These are phyloP conservation scores for Atherinomorus stipes DNA, from an alignment of 2,113 vertebrate species.

Conservation along the genomic window DNA sequence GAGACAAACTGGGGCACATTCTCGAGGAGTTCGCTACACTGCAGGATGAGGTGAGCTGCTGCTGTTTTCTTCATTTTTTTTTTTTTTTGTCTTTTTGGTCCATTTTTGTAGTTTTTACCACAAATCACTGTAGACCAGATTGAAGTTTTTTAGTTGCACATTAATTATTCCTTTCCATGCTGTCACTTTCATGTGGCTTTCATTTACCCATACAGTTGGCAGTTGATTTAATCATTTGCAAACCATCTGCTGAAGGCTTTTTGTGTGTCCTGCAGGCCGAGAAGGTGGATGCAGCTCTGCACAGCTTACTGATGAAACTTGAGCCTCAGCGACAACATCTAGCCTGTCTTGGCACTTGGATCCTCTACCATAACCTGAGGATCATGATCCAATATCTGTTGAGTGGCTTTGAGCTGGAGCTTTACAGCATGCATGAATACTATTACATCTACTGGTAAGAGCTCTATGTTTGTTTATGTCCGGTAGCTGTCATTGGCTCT, in stretches of 20 bases:
- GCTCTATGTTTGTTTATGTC: neutral
- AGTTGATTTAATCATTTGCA: neutral
- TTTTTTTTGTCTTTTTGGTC: neutral
- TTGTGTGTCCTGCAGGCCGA: slow-evolving; percentile 88
- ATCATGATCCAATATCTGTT: slow-evolving; percentile 99
- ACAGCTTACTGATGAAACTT: slow-evolving; percentile 95
- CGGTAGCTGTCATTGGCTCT: neutral
- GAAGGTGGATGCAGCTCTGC: slow-evolving; percentile 96
- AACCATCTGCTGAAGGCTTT: neutral
- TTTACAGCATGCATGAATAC: slow-evolving; percentile 99
- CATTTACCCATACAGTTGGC: neutral
- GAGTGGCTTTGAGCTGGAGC: slow-evolving; percentile 97
- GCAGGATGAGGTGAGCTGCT: slow-evolving; percentile 92
- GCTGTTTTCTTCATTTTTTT: neutral
- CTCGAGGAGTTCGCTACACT: slow-evolving; percentile 98
- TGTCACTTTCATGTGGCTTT: neutral
- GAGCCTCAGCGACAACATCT: slow-evolving; percentile 97
- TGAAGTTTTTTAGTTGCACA: neutral
- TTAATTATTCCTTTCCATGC: neutral
- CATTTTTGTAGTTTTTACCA: neutral
- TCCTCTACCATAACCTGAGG: slow-evolving; percentile 97
- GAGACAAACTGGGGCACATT: slow-evolving; percentile 98
- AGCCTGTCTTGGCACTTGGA: slow-evolving; percentile 97
- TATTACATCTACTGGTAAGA: slow-evolving; percentile 98
- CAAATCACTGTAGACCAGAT: neutral